Percentiles rank a stretch among this genome's conserved stretches.
Evolutionary conservation across 2,888 invertebrate species (phyloP).

Genomic region (Epirrita christyi): DNA sequence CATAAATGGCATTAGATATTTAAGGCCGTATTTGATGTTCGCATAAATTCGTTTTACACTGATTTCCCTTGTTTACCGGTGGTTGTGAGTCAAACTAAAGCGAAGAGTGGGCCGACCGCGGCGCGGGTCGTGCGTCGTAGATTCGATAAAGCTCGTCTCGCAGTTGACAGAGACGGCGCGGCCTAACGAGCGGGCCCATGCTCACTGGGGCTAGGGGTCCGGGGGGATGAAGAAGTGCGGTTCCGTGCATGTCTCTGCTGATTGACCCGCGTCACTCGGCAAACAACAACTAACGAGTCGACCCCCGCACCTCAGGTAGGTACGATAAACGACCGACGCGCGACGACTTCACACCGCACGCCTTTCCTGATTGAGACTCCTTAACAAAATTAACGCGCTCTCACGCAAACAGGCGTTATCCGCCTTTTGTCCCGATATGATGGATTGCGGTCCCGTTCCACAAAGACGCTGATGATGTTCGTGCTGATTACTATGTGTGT

Average conservation of each 20-base stretch:
- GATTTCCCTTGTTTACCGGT: conserved; percentile 81
- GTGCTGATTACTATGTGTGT: conserved; percentile 76
- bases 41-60: conserved; percentile 78
- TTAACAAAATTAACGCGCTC: conserved; percentile 82
- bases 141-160: conserved; percentile 83
- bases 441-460: conserved; percentile 77
- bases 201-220: conserved; percentile 47
- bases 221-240: conserved; percentile 82
- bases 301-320: conserved; percentile 81
- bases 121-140: conserved; percentile 82
- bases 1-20: conserved; percentile 42
- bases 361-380: conserved; percentile 78
- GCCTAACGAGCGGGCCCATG: conserved; percentile 73
- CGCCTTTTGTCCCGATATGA: conserved; percentile 80
- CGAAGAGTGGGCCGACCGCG: conserved; percentile 80
- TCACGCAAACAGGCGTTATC: conserved; percentile 78
- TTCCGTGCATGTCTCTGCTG: conserved; percentile 85
- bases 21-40: conserved; percentile 62
- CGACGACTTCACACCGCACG: conserved; percentile 71
- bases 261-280: conserved; percentile 85
- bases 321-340: conserved; percentile 72
- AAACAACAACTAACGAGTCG: conserved; percentile 85
- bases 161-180: conserved; percentile 83
- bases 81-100: conserved; percentile 77
- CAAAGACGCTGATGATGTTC: conserved; percentile 77